Evolutionary conservation across 2,113 vertebrate species (phyloP).

Genomic region (Mesembrinibis cayennensis): DNA sequence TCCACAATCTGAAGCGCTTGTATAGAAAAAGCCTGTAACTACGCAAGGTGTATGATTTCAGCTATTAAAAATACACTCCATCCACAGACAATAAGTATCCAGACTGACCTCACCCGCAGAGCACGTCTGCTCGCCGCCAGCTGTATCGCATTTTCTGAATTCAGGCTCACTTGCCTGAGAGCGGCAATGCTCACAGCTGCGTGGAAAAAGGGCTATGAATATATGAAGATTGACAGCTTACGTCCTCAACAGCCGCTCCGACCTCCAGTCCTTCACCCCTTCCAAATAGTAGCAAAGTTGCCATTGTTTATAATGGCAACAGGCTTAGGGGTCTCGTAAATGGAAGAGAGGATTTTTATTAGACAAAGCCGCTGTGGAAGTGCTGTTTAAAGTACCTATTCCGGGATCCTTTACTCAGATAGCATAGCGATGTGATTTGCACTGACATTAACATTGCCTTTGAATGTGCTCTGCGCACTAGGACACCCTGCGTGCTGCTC

Average conservation of each 20-base stretch:
- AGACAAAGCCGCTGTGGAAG: neutral
- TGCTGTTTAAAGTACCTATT: neutral
- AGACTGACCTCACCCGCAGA: neutral
- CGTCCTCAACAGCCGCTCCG: neutral
- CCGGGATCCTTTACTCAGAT: neutral
- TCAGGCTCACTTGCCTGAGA: neutral
- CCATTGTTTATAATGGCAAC: neutral
- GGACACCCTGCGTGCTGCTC: neutral
- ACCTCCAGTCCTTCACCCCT: neutral
- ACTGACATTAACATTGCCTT: neutral
- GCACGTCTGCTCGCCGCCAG: accelerated
- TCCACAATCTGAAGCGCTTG: neutral
- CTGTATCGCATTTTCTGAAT: neutral
- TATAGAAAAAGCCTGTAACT: neutral
- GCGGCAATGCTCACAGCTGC: neutral
- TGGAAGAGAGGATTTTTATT: neutral
- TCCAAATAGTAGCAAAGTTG: neutral
- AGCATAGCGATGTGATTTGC: neutral
- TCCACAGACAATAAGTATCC: neutral
- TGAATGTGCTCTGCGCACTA: neutral
- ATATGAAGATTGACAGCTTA: neutral
- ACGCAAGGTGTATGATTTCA: neutral
- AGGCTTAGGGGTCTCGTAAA: neutral
- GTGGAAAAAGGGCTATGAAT: constrained; percentile 8
- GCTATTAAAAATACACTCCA: neutral